Conservation (phyloP, 2,113 vertebrate species). For the Manacus vitellinus region DNA sequence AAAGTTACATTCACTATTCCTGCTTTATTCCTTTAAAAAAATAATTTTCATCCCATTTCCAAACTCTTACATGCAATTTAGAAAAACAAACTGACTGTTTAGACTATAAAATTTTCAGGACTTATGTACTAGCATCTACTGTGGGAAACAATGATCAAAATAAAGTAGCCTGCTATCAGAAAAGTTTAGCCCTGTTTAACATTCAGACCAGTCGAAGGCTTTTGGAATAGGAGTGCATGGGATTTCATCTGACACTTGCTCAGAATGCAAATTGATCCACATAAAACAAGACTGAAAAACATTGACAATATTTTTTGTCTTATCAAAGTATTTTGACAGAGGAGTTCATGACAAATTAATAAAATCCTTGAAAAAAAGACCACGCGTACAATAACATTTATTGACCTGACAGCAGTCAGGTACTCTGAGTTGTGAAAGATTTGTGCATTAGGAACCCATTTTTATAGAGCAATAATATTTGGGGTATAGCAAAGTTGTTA, state of each 20-base stretch:
- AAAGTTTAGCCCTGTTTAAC: neutral
- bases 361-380: neutral
- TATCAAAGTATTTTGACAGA: neutral
- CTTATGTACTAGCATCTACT: constrained; percentile 16
- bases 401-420: neutral
- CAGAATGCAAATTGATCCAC: neutral
- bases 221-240: neutral
- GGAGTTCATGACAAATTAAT: neutral
- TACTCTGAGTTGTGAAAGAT: neutral
- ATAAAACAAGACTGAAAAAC: neutral
- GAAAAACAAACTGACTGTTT: constrained; percentile 24
- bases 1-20: neutral
- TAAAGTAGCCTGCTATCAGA: neutral
- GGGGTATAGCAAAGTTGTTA: neutral
- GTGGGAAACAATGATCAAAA: constrained; percentile 23
- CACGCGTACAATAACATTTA: neutral
- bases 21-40: neutral
- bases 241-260: neutral
- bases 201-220: neutral
- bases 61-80: neutral
- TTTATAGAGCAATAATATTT: neutral
- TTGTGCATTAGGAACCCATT: neutral
- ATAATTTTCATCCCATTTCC: neutral
- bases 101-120: constrained; percentile 9
- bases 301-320: neutral